Percentiles rank a stretch among this genome's conserved stretches.
These are phyloP conservation scores for Drosophila ambigua DNA, from an alignment of 1,140 invertebrate genomes.

Conservation along the genomic window DNA sequence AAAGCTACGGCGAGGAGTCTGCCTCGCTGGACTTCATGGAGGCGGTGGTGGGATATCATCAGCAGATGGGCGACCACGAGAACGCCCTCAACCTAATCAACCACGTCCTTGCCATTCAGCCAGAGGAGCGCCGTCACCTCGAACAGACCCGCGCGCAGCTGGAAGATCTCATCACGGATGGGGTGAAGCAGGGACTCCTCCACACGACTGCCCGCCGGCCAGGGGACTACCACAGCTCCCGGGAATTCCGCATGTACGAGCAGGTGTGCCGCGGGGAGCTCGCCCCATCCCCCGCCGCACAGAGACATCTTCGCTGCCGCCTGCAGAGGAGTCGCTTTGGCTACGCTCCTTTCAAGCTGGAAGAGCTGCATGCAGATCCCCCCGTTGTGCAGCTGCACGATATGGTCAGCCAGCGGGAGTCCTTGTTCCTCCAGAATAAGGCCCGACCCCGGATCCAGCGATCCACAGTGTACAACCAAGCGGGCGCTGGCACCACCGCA, in stretches of 20 bases:
- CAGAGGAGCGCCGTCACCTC: conserved; percentile 92
- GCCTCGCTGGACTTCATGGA: conserved; percentile 74
- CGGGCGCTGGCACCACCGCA: conserved; percentile 23
- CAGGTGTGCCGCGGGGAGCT: conserved; percentile 93
- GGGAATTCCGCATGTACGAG: conserved; percentile 88
- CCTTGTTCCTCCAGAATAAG: conserved; percentile 92
- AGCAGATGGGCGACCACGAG: conserved; percentile 93
- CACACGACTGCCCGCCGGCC: conserved; percentile 49
- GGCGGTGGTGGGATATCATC: conserved; percentile 85
- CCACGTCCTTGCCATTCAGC: conserved; percentile 92
- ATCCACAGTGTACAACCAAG: conserved; percentile 54
- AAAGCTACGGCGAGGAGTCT: conserved; percentile 52
- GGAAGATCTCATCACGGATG: conserved; percentile 60
- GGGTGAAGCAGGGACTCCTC: conserved; percentile 62
- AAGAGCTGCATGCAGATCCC: conserved; percentile 93
- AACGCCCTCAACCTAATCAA: conserved; percentile 94
- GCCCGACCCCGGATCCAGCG: conserved; percentile 89
- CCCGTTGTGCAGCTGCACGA: conserved; percentile 95
- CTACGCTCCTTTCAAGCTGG: conserved; percentile 92
- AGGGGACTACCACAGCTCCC: conserved; percentile 59
- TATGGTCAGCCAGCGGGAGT: conserved; percentile 93
- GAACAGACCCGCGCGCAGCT: conserved; percentile 88
- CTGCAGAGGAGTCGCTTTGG: conserved; percentile 87
- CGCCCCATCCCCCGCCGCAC: conserved; percentile 74
- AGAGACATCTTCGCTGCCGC: conserved; percentile 86